Base-by-base conservation (phyloP, 2,797 vertebrate species). In the Erethizon dorsatum region DNA sequence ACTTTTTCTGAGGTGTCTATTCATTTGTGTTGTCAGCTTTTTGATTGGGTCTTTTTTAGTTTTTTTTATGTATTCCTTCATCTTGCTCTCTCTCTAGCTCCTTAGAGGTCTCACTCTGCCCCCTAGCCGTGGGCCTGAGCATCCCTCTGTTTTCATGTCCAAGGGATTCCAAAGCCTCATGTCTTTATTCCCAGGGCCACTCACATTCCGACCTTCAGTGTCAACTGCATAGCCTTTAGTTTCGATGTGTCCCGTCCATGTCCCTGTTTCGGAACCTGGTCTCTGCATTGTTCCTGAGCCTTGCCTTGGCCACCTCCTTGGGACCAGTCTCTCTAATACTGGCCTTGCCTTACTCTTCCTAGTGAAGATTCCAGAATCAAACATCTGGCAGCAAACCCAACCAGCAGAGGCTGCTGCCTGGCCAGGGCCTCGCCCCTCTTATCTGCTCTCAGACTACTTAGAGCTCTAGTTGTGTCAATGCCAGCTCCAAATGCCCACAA, bases 161-260 rank as follows among this genome's bases (percentile, higher is more conserved):
- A 24, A 17, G 6, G 12, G 26, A 45, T 37, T 14, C 47, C 5
- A 71, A 41, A 37, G 4, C 33, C 28, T 50, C 31, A 26, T 26
- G n/a, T 57, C 2, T 78, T 33, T n/a, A n/a, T 37, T 26, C 9
- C 11, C 0, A 0, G 41, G 37, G 14, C 33, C 57, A 50, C 0
- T 2, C 41, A 28, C 17, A 26, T 2, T 24, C 13, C 22, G 14
- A 28, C 31, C 56, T 65, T 17, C 20, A 17, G 50, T 6, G 33
- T 17, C 41, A 59, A 50, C 10, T 61, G 7, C 61, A 54, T 1
- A 15, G 2, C 8, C 69, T 79, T 89, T 69, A 28, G 79, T 84
- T 8, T 79, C 71, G 50, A 47, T 0, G n/a, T 12, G 45, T 71
- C 6, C 11, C 11, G 5, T 80, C 41, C 12, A 47, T 13, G 4